Percentiles rank a stretch among this genome's conserved stretches.
Evolutionary conservation across 1,140 invertebrate genomes (phyloP).

Genomic region (Brachionus sp.): DNA sequence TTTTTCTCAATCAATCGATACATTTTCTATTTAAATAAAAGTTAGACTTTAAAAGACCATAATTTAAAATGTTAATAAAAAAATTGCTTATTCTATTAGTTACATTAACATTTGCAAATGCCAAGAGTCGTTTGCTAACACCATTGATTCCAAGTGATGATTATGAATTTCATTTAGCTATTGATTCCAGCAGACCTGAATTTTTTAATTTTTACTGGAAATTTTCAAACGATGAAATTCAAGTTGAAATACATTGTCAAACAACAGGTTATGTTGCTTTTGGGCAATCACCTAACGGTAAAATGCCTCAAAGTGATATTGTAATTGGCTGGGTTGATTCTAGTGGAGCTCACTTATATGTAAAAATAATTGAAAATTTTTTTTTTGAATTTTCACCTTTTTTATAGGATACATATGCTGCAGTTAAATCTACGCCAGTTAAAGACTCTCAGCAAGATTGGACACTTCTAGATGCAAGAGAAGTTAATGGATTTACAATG

Average conservation of each 20-base stretch:
- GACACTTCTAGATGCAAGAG: not conserved
- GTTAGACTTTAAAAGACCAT: not conserved
- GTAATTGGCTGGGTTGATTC: conserved; percentile 74
- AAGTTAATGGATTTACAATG: conserved; percentile 33
- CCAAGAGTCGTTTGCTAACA: not conserved
- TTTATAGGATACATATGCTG: not conserved
- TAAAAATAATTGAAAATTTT: not conserved
- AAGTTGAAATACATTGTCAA: conserved; percentile 48
- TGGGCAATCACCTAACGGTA: conserved; percentile 72
- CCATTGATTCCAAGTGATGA: not conserved
- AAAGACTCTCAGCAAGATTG: conserved; percentile 27
- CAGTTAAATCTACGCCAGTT: not conserved
- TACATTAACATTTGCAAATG: not conserved
- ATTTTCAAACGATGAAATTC: not conserved
- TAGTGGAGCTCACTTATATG: not conserved
- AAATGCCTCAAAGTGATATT: conserved; percentile 75
- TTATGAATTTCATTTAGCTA: not conserved
- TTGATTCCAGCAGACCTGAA: not conserved
- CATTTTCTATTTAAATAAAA: not conserved
- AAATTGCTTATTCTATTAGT: not conserved
- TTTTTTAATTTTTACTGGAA: conserved; percentile 3
- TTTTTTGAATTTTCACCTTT: not conserved
- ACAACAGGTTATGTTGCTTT: conserved; percentile 75
- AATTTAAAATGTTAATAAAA: not conserved
- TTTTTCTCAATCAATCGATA: not conserved